Evolutionary conservation across 1,140 invertebrate genomes (phyloP).

Genomic region (Tetragnatha versicolor): DNA sequence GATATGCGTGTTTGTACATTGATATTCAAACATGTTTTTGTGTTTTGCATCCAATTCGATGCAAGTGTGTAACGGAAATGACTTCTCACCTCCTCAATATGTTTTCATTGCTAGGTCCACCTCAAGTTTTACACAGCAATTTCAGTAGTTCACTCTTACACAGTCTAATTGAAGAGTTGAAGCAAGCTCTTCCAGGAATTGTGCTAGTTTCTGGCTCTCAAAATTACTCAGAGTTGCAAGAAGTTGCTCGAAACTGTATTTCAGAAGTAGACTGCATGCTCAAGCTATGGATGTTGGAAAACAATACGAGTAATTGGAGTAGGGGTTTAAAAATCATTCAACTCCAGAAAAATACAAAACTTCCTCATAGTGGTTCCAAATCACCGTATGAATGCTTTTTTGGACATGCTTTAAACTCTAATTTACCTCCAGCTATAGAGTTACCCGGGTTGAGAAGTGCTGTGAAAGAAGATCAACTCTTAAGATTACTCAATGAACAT

Average conservation of each 20-base stretch:
- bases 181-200: constrained; percentile 17
- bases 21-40: constrained; percentile 40
- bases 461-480: constrained; percentile 36
- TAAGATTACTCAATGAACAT: constrained; percentile 32
- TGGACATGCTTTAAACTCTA: constrained; percentile 8
- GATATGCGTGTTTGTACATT: constrained; percentile 37
- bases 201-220: constrained; percentile 14
- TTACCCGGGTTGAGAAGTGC: background rate
- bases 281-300: constrained; percentile 33
- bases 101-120: constrained; percentile 33
- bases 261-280: constrained; percentile 22
- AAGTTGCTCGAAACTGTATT: constrained; percentile 45
- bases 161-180: constrained; percentile 17
- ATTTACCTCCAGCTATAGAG: background rate
- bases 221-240: constrained; percentile 22
- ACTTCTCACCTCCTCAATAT: constrained; percentile 25
- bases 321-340: constrained; percentile 31
- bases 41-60: constrained; percentile 23
- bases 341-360: constrained; percentile 30
- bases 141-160: constrained; percentile 4
- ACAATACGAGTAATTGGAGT: constrained; percentile 35
- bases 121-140: constrained; percentile 49
- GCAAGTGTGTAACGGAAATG: constrained; percentile 38
- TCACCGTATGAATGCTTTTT: constrained; percentile 46
- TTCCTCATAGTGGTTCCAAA: background rate